These are phyloP conservation scores for Harmothoe impar DNA, from an alignment of 2,888 invertebrate genomes.

Conservation along the genomic window DNA sequence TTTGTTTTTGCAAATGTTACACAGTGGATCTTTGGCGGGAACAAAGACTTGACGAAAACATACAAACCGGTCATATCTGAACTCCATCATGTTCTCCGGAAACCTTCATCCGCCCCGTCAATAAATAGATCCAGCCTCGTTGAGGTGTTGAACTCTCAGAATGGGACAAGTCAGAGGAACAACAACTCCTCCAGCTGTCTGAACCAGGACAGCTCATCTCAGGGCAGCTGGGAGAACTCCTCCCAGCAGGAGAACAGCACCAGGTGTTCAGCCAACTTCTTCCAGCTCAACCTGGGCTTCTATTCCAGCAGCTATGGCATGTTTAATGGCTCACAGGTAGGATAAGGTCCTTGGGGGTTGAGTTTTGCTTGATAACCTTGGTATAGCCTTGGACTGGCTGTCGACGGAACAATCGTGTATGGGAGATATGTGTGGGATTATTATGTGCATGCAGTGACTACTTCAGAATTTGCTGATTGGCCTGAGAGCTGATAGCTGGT, in stretches of 20 bases:
- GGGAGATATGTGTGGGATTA: no score
- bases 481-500: no score
- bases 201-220: no score
- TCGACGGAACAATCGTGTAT: no score
- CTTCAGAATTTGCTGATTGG: no score
- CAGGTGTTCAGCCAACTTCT: not conserved
- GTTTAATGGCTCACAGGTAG: conserved; percentile 4
- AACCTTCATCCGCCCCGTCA: not conserved
- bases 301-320: not conserved
- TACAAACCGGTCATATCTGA: conserved; percentile 59
- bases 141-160: not conserved
- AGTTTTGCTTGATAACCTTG: no score
- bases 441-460: no score
- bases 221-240: no score
- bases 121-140: not conserved
- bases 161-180: not conserved
- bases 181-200: not conserved
- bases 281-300: conserved; percentile 17
- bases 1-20: not conserved
- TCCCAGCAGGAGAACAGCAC: not conserved
- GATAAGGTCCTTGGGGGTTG: no score
- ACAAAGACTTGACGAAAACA: conserved; percentile 50
- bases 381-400: no score
- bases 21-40: conserved; percentile 49
- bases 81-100: conserved; percentile 6